A percentile compares a stretch with the other conserved stretches of the same genome.
These are phyloP conservation scores for Mastacembelus armatus DNA, from an alignment of 2,797 vertebrate genomes.

Conservation along the genomic window DNA sequence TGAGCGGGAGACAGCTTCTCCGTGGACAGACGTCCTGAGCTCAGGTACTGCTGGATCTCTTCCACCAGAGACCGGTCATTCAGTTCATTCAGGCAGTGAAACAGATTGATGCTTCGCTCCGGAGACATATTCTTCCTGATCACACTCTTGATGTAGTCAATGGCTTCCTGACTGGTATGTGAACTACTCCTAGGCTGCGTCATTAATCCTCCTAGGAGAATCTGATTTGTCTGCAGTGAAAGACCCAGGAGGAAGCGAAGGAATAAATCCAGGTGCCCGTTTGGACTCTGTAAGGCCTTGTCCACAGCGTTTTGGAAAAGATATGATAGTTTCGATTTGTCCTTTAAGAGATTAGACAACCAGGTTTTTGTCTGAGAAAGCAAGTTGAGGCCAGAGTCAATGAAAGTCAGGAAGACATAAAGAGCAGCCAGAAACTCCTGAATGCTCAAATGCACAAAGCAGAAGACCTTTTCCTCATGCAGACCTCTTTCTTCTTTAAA, in stretches of 20 bases:
- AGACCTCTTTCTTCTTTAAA: conserved; percentile 39
- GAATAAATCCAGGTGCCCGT: conserved; percentile 40
- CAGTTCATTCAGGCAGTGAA: conserved; percentile 42
- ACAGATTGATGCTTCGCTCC: conserved; percentile 33
- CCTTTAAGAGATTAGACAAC: neutral
- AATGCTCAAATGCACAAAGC: conserved; percentile 42
- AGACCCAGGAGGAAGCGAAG: conserved; percentile 40
- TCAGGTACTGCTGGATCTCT: conserved; percentile 36
- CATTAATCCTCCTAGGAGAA: conserved; percentile 1
- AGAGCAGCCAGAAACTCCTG: conserved; percentile 50
- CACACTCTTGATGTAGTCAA: conserved; percentile 11
- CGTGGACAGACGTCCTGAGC: conserved; percentile 2
- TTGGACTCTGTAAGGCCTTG: conserved; percentile 33
- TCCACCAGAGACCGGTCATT: conserved; percentile 22
- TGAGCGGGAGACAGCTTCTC: conserved; percentile 28
- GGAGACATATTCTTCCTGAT: neutral
- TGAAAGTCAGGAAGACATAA: conserved; percentile 32
- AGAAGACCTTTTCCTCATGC: conserved; percentile 16
- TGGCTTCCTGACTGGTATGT: neutral
- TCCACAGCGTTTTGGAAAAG: conserved; percentile 19
- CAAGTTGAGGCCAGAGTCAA: conserved; percentile 1
- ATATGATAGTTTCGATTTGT: conserved; percentile 7
- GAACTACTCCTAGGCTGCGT: neutral
- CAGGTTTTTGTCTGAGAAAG: conserved; percentile 10
- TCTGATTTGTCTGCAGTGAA: conserved; percentile 26